A percentile compares a stretch with the other conserved stretches of the same genome.
These are phyloP conservation scores for Aeoliscus strigatus DNA, from an alignment of 2,797 vertebrate species.

Conservation along the genomic window DNA sequence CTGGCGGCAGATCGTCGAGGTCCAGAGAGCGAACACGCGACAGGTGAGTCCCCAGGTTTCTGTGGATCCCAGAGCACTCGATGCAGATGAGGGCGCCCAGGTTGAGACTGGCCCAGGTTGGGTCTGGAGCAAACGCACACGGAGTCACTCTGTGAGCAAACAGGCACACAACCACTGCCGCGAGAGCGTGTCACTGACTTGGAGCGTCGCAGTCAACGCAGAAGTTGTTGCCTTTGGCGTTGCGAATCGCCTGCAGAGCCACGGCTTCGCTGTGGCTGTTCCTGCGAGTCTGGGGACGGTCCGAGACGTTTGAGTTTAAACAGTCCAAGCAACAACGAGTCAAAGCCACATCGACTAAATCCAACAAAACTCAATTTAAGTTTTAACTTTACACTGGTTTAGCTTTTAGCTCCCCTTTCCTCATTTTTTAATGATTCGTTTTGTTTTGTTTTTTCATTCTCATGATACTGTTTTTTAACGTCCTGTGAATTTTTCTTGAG, in stretches of 20 bases:
- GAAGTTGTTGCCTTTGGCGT: conserved; percentile 85
- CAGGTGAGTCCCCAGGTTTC: conserved; percentile 88
- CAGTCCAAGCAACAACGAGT: too few relatives aligned
- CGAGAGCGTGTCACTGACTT: conserved; percentile 81
- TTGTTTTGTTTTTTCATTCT: too few relatives aligned
- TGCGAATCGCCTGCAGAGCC: conserved; percentile 88
- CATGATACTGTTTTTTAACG: too few relatives aligned
- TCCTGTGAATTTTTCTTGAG: too few relatives aligned
- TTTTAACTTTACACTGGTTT: too few relatives aligned
- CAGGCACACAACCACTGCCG: too few relatives aligned
- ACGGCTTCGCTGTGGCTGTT: conserved; percentile 91
- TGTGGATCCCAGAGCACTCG: conserved; percentile 92
- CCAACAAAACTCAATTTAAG: too few relatives aligned
- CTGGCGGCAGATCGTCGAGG: conserved; percentile 87
- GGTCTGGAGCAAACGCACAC: conserved; percentile 67
- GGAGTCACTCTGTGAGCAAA: too few relatives aligned
- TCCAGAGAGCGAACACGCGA: conserved; percentile 89
- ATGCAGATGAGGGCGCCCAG: conserved; percentile 91
- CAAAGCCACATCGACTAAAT: too few relatives aligned
- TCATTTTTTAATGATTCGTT: too few relatives aligned
- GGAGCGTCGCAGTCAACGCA: conserved; percentile 91
- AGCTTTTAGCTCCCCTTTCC: too few relatives aligned
- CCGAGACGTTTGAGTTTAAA: background rate
- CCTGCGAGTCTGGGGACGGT: conserved; percentile 75
- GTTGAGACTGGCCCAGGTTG: conserved; percentile 92